Evolutionary conservation across 2,888 invertebrate genomes (phyloP), one percentile per base, ranked within the genome.

Genomic region (Drosophila stalkeri): DNA sequence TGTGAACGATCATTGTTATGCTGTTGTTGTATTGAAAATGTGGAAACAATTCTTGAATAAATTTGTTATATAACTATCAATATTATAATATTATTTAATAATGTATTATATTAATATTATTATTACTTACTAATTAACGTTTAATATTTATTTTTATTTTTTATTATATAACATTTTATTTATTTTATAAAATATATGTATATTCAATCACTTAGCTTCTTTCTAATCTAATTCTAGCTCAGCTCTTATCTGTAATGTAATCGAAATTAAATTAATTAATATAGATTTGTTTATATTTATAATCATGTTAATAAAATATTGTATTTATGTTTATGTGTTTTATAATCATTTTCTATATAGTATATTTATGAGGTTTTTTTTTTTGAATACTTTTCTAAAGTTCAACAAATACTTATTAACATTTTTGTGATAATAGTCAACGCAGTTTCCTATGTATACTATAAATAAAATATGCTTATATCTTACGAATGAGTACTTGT

Each of bases 1-100:
- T 49, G n/a, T 18, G n/a, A n/a, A 12, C 6, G 31, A 2, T 5
- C n/a, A 31, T 6, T 31, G n/a, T 31, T 23, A 46, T 8, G 46
- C 3, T 49, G 49, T 49, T 49, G 49, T 18, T 49, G 49, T 31
- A 49, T 49, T 49, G 49, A 18, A 49, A 31, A 46, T 16, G 16
- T 0, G 23, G 8, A 3, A 16, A 23, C 3, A 27, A 9, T 23
- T 44, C 6, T 49, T 12, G 18, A 49, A 18, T 49, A 6, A 2
- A 12, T 51, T 51, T 2, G 0, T 2, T 20, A 44, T 44, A 47
- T 41, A n/a, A 39, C 0, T 39, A 7, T 7, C 2, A 16, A 39
- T 16, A 16, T 14, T 39, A 39, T 39, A 39, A 23, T 9, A 46
- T 23, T 46, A 44, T 11, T 12, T 20, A 46, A 8, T 16, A 23